Evolutionary conservation across 2,113 vertebrate genomes (phyloP).

Genomic region (Calypte anna): DNA sequence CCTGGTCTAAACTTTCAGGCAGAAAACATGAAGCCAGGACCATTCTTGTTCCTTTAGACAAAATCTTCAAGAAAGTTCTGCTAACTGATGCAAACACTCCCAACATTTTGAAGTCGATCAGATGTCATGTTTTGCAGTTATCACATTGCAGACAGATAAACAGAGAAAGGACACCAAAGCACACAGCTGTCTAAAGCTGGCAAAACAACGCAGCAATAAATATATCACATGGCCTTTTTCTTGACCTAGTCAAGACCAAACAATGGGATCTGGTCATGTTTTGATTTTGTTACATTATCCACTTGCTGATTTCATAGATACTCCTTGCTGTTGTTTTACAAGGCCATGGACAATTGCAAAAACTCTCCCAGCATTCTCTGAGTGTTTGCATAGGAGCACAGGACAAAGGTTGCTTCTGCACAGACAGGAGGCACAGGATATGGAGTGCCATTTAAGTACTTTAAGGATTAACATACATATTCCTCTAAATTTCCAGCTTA

Average conservation of each 20-base stretch:
- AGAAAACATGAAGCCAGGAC: neutral
- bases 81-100: neutral
- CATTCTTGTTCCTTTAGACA: neutral
- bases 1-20: neutral
- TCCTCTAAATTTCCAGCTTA: neutral
- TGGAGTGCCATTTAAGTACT: neutral
- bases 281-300: neutral
- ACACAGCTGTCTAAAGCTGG: neutral
- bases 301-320: neutral
- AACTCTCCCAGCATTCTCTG: neutral
- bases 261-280: neutral
- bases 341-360: neutral
- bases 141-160: neutral
- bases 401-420: neutral
- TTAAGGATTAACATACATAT: neutral
- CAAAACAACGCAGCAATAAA: slow-evolving; percentile 18
- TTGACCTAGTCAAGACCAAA: neutral
- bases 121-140: neutral
- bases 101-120: neutral
- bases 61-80: neutral
- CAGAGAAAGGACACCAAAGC: neutral
- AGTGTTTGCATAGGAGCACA: neutral
- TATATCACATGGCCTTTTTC: neutral
- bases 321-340: neutral
- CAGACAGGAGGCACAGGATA: neutral